Conservation (phyloP, 1,140 invertebrate species). For the Manduca sexta region DNA sequence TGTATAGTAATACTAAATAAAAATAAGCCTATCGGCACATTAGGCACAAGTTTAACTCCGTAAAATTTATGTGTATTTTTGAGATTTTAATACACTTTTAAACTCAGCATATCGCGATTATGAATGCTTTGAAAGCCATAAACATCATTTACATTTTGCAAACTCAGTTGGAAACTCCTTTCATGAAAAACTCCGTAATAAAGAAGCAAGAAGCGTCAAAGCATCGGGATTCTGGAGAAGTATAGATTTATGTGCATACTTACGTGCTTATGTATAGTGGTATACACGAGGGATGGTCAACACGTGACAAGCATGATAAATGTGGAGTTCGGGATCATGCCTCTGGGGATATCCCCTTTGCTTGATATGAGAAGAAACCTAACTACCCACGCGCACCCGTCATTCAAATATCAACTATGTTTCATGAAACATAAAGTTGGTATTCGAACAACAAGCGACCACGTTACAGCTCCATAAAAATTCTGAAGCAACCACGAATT, state of each 20-base stretch:
- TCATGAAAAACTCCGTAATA: slow-evolving; percentile 8
- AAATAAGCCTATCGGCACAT: too few relatives aligned
- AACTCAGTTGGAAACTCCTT: too few relatives aligned
- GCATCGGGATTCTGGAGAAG: slow-evolving; percentile 5
- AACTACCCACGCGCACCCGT: slow-evolving; percentile 18
- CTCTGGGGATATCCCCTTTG: slow-evolving; percentile 51
- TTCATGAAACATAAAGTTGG: slow-evolving; percentile 19
- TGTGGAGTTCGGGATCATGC: slow-evolving; percentile 60
- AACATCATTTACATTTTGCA: too few relatives aligned
- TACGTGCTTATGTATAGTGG: slow-evolving; percentile 43
- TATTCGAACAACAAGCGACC: slow-evolving; percentile 12
- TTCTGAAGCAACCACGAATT: slow-evolving; percentile 46
- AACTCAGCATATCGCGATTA: too few relatives aligned
- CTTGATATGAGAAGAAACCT: slow-evolving; percentile 37
- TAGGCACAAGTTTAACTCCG: too few relatives aligned
- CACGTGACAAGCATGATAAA: slow-evolving; percentile 67
- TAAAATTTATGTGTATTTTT: too few relatives aligned
- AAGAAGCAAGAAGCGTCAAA: slow-evolving; percentile 9
- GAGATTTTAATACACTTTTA: too few relatives aligned
- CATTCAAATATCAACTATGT: slow-evolving; percentile 27
- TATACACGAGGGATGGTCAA: slow-evolving; percentile 64
- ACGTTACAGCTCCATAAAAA: slow-evolving; percentile 42
- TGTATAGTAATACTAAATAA: too few relatives aligned
- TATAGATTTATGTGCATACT: slow-evolving; percentile 32
- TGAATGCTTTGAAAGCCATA: too few relatives aligned